Percentiles rank a stretch among this genome's conserved stretches.
Conservation (phyloP, 2,888 invertebrate species). For the Rhingia rostrata region DNA sequence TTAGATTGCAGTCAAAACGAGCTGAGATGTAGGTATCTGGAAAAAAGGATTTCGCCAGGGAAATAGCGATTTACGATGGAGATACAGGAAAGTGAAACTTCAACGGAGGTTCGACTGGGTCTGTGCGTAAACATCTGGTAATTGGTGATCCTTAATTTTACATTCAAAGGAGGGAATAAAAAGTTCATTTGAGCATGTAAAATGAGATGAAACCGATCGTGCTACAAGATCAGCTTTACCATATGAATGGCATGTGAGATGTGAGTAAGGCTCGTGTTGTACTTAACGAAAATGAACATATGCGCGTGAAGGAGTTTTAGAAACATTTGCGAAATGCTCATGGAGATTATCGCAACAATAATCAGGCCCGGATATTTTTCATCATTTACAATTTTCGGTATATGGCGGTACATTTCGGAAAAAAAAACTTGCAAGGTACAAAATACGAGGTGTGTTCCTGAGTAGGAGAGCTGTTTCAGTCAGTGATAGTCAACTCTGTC, state of each 20-base stretch:
- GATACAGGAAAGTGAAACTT: conserved; percentile 27
- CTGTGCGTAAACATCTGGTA: conserved; percentile 64
- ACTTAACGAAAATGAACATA: not conserved
- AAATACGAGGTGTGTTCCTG: too few species aligned
- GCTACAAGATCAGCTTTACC: conserved; percentile 15
- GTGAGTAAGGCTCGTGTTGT: not conserved
- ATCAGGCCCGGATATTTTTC: too few species aligned
- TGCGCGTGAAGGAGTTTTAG: not conserved
- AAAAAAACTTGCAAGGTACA: too few species aligned
- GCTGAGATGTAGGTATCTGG: not conserved
- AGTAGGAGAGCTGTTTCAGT: too few species aligned
- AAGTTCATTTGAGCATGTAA: conserved; percentile 64
- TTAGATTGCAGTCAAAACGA: conserved; percentile 50
- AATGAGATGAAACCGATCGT: conserved; percentile 60
- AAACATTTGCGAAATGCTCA: too few species aligned
- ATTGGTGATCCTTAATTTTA: conserved; percentile 59
- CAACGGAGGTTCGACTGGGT: not conserved
- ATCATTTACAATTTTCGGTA: too few species aligned
- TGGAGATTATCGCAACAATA: too few species aligned
- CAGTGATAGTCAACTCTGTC: too few species aligned
- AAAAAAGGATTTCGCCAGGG: conserved; percentile 45
- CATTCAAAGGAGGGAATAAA: conserved; percentile 4
- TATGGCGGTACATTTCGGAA: too few species aligned
- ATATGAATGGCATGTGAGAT: not conserved
- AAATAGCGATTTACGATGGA: conserved; percentile 33